Evolutionary conservation across 2,888 invertebrate genomes (phyloP), one percentile per base, ranked within the genome.

Genomic region (Dioctria linearis): DNA sequence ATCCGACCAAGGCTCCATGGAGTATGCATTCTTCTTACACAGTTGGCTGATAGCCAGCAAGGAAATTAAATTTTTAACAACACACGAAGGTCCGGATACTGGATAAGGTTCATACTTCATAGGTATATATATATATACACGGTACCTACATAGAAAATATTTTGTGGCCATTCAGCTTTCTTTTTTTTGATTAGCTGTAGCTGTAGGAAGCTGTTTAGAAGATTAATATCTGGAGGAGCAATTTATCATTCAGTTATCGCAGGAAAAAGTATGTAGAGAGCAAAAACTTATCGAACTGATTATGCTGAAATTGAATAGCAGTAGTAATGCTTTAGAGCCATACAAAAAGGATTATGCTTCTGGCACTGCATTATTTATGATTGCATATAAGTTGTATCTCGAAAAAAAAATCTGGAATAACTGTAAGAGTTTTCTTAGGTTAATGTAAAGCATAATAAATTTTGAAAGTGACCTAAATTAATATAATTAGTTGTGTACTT

Each of bases 61-160:
- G 73, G 59, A 75, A 75, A 75, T 75, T 57, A 75, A 75, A 75
- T 75, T 75, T 75, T 59, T 75, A 42, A 57, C 11, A 54, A 71
- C 39, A 51, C 54, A 54, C 4, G 11, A 11, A 8, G 54, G n/a
- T 6, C 6, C 54, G 11, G 11, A 6, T 11, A n/a, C 54, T 11
- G 54, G 25, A 25, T 25, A 25, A 25, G 25, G 25, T 25, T 25
- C 25, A 25, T 25, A 25, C 25, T 25, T 25, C 25, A 25, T 25
- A 25, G 25, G 25, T 25, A 25, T n/a, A n/a, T n/a, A n/a, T n/a
- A n/a, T n/a, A n/a, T n/a, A n/a, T 25, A 25, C 54, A 0, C n/a
- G 54, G 11, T 54, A 4, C 54, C 11, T 54, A n/a, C 54, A 54
- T 54, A n/a, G 11, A 54, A 11, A 54, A n/a, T 54, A 54, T 54